phyloP scores from a whole-genome alignment of 2,888 invertebrate genomes.

The Leucophenga maculata region DNA sequence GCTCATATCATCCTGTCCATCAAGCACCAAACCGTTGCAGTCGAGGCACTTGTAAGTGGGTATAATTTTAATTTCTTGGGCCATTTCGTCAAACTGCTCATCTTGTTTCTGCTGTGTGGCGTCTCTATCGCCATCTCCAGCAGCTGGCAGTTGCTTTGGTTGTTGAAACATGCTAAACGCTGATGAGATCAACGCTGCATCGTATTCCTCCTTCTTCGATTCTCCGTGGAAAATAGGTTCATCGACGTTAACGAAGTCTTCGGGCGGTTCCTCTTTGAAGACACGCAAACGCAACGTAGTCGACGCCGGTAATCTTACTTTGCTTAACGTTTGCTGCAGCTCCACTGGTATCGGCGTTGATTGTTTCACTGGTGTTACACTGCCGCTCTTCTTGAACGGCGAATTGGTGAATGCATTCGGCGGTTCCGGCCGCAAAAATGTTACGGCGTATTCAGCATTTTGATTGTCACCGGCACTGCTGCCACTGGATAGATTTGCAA shows the following conservation, averaged over 20 bases:
- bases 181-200: slow-evolving; percentile 51
- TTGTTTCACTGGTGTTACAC: slow-evolving; percentile 48
- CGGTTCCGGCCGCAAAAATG: slow-evolving; percentile 63
- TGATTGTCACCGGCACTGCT: slow-evolving; percentile 42
- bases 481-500: slow-evolving; percentile 36
- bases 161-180: slow-evolving; percentile 58
- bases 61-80: slow-evolving; percentile 1
- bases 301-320: slow-evolving; percentile 48
- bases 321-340: slow-evolving; percentile 43
- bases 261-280: slow-evolving; percentile 59
- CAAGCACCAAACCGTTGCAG: slow-evolving; percentile 61
- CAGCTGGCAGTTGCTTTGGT: slow-evolving; percentile 24
- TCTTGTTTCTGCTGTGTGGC: slow-evolving; percentile 42
- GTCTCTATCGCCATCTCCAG: slow-evolving; percentile 1
- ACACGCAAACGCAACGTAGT: slow-evolving; percentile 57
- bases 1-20: slow-evolving; percentile 53
- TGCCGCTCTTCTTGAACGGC: slow-evolving; percentile 55
- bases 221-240: slow-evolving; percentile 35
- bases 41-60: slow-evolving; percentile 68
- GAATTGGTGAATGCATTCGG: slow-evolving; percentile 62
- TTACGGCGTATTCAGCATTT: slow-evolving; percentile 62
- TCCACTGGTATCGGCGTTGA: slow-evolving; percentile 49
- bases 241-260: slow-evolving; percentile 41
- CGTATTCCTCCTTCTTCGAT: slow-evolving; percentile 51
- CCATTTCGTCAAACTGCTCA: slow-evolving; percentile 31